Evolutionary conservation across 2,113 vertebrate species (phyloP), one percentile per base, ranked within the genome.

Genomic region (Cygnus buccinator): DNA sequence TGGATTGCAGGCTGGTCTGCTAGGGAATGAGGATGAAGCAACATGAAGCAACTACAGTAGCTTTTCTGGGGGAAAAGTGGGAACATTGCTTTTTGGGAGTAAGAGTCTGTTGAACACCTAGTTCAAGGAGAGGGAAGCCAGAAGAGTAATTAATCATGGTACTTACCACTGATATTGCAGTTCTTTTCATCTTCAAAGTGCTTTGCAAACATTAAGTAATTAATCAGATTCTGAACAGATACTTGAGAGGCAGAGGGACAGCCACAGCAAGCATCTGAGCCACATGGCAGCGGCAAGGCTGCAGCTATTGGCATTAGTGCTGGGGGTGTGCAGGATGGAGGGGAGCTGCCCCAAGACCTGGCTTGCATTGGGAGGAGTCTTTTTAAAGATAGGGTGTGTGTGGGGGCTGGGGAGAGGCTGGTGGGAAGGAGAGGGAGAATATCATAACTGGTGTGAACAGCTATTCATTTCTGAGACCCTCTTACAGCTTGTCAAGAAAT

Each of bases 171-270:
- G 72, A 80, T 83, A 61, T 6, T 41, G 31, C 41, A 31, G n/a
- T 54, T 80, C 59, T 39, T 89, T 89, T 94, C 46, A 84, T 84
- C 67, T 70, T 81, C 80, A 63, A 13, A 25, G 5, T 81, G 65
- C 59, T 89, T 84, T 92, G 63, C 79, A 83, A 93, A 65, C 23
- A 29, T 54, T 26, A 76, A 71, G 84, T 92, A 84, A 93, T 90
- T 85, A 86, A 90, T 81, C 59, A 70, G 55, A 44, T 92, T 86
- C 72, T 83, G 77, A 75, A 50, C 57, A 71, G 79, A 29, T 88
- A 33, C 21, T 70, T 77, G 88, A 55, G 90, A 70, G 44, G 50
- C 80, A 59, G 37, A 7, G 58, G 50, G 55, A 59, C 9, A 43
- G 68, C 29, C 66, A 50, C 0, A 0, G 65, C 43, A 61, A 72